These are phyloP conservation scores for Pongo pygmaeus DNA, from an alignment of 2,113 vertebrate genomes.

Conservation along the genomic window DNA sequence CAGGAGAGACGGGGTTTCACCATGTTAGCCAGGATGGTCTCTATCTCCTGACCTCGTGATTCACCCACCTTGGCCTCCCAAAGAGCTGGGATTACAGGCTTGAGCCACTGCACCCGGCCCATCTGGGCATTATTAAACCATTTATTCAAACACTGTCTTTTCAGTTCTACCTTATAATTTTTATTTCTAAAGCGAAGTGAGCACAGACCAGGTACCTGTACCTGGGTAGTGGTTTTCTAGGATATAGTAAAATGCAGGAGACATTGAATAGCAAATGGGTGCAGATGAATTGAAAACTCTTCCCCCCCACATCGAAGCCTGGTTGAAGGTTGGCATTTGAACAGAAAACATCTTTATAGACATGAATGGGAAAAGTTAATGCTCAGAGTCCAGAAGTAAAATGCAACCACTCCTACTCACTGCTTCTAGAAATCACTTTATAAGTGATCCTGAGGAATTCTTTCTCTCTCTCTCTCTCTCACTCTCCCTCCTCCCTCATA, in stretches of 20 bases:
- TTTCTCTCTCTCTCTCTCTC: neutral
- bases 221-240: neutral
- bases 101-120: too few species aligned
- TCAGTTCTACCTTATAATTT: neutral
- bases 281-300: neutral
- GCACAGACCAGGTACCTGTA: neutral
- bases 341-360: neutral
- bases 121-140: slow-evolving; percentile 22
- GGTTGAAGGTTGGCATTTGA: neutral
- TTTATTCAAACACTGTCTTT: slow-evolving; percentile 1
- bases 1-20: too few species aligned
- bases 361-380: neutral
- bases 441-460: neutral
- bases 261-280: neutral
- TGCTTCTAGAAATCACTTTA: neutral
- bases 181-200: neutral
- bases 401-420: neutral
- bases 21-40: too few species aligned
- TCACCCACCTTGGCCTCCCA: too few species aligned
- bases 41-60: too few species aligned
- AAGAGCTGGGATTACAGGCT: too few species aligned
- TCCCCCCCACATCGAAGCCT: neutral
- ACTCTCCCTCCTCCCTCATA: neutral
- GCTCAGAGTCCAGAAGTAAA: neutral
- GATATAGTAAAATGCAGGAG: neutral